A percentile compares a stretch with the other conserved stretches of the same genome.
Evolutionary conservation across 2,113 vertebrate genomes (phyloP).

Genomic region (Felis chaus): DNA sequence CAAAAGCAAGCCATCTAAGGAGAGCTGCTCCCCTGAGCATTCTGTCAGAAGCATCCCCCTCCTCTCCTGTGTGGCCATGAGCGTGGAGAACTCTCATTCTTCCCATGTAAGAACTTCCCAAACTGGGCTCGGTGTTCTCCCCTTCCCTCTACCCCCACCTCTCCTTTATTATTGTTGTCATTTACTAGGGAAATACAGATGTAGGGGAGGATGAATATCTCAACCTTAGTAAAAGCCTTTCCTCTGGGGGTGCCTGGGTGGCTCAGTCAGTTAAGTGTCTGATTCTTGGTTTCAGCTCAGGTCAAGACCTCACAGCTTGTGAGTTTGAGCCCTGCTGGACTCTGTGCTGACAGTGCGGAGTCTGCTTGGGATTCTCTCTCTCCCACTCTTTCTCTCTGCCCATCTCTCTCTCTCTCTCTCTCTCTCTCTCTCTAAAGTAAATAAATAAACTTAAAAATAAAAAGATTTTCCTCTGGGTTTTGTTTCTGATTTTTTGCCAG

Average conservation of each 20-base stretch:
- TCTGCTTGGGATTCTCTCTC: too few species aligned
- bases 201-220: neutral
- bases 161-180: neutral
- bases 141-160: neutral
- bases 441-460: too few species aligned
- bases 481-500: neutral
- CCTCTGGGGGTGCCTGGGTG: neutral
- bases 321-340: too few species aligned
- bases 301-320: too few species aligned
- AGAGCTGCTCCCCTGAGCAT: neutral
- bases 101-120: neutral
- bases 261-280: too few species aligned
- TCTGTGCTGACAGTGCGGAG: too few species aligned
- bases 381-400: too few species aligned
- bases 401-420: too few species aligned
- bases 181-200: neutral
- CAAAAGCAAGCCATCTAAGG: neutral
- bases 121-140: neutral
- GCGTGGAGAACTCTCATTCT: neutral
- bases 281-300: too few species aligned
- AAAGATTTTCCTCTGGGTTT: neutral
- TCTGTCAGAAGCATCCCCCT: neutral
- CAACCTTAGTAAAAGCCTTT: neutral
- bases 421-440: too few species aligned
- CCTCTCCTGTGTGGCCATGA: neutral